Conservation (phyloP, 2,113 vertebrate species). For the Ovis aries region ARS-UI_Ramb_v3.0 NC_056054.1:102309001-102309500, state of each 20-base stretch:
- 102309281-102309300: not conserved
- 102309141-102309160: no score
- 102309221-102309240: not conserved
- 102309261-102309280: not conserved
- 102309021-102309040: not conserved
- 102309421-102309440: not conserved
- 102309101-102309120: not conserved
- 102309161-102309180: no score
- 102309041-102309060: not conserved
- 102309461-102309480: not conserved
- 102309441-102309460: not conserved
- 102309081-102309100: not conserved
- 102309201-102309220: not conserved
- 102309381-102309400: not conserved
- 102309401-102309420: not conserved
- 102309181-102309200: no score
- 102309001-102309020: not conserved
- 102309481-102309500: not conserved
- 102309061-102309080: not conserved
- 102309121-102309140: no score
- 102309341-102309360: not conserved
- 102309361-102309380: not conserved
- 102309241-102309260: not conserved
- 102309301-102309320: not conserved
- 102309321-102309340: not conserved